Conservation (phyloP, 2,888 invertebrate genomes). For the Orthosia incerta region DNA sequence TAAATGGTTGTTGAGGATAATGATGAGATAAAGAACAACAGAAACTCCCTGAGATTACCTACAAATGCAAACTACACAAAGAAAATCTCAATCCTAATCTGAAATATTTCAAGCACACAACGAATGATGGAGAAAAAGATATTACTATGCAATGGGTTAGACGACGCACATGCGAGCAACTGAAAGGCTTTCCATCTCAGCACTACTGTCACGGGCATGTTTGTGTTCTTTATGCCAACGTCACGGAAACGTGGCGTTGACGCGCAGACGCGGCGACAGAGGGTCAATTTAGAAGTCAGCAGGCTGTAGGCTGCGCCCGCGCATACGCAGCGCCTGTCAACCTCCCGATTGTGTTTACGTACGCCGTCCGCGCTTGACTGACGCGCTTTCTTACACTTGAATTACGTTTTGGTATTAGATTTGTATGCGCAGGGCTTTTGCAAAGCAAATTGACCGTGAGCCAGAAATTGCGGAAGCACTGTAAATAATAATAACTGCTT, state of each 20-base stretch:
- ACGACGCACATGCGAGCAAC: constrained; percentile 13
- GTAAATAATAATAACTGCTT: background rate
- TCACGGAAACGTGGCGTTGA: constrained; percentile 55
- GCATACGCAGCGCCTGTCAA: constrained; percentile 62
- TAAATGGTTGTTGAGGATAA: too few species aligned
- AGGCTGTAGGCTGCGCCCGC: constrained; percentile 51
- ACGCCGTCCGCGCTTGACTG: constrained; percentile 53
- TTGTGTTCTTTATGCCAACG: constrained; percentile 53
- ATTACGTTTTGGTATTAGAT: constrained; percentile 56
- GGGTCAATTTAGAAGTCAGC: constrained; percentile 63
- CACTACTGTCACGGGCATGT: constrained; percentile 52
- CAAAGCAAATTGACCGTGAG: constrained; percentile 44
- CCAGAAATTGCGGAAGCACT: constrained; percentile 19
- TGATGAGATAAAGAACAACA: background rate
- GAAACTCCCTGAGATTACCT: background rate
- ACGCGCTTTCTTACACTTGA: constrained; percentile 59
- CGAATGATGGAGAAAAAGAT: constrained; percentile 22
- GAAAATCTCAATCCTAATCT: background rate
- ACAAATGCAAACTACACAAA: background rate
- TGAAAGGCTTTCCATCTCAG: constrained; percentile 53
- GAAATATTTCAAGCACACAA: constrained; percentile 12
- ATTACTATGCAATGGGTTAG: constrained; percentile 28
- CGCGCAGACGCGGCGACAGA: constrained; percentile 51
- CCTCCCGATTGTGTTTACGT: constrained; percentile 65
- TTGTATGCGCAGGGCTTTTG: constrained; percentile 49